Percentiles rank a stretch among this genome's conserved stretches.
Conservation (phyloP, 2,113 vertebrate genomes). For the Hippocampus zosterae region DNA sequence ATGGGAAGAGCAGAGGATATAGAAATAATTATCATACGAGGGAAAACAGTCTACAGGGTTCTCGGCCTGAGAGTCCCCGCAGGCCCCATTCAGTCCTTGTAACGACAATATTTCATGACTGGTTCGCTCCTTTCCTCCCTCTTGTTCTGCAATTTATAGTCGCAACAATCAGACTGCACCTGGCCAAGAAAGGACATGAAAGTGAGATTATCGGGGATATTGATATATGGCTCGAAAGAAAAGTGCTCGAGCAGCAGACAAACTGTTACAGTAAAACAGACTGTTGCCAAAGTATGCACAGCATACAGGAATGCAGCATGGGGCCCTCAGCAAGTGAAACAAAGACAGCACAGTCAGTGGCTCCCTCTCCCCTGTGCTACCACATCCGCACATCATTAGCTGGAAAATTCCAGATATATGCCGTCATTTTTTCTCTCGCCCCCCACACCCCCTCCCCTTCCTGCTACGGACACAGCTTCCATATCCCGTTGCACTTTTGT, state of each 20-base stretch:
- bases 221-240: constrained; percentile 21
- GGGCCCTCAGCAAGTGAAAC: constrained; percentile 91
- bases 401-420: constrained; percentile 99
- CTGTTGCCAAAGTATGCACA: constrained; percentile 96
- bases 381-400: constrained; percentile 99
- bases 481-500: constrained; percentile 86
- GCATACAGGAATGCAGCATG: constrained; percentile 96
- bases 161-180: constrained; percentile 30
- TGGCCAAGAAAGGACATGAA: constrained; percentile 48
- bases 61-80: constrained; percentile 31
- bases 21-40: constrained; percentile 46
- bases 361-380: constrained; percentile 89
- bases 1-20: constrained; percentile 49
- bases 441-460: constrained; percentile 39
- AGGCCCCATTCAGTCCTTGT: constrained; percentile 43
- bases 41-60: constrained; percentile 24
- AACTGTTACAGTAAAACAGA: constrained; percentile 87
- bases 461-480: constrained; percentile 84
- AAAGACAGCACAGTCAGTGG: constrained; percentile 99
- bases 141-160: constrained; percentile 37
- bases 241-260: constrained; percentile 75
- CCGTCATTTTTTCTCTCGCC: constrained; percentile 84
- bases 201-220: neutral
- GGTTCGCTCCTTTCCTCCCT: constrained; percentile 41
- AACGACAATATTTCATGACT: constrained; percentile 63